phyloP scores from a whole-genome alignment of 2,113 vertebrate species.

The Corythornis cristatus region DNA sequence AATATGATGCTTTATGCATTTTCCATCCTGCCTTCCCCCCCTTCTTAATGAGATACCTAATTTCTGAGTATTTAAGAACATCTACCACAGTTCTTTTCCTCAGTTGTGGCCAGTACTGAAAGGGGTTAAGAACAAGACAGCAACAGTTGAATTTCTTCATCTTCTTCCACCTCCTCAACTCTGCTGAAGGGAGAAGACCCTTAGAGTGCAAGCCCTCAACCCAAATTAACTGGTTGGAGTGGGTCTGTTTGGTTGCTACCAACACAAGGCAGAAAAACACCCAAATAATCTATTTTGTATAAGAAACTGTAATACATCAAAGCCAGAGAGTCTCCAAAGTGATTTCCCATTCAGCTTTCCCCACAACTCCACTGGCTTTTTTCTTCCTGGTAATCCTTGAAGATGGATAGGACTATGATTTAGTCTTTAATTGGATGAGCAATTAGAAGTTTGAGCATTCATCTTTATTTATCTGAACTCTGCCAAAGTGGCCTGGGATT shows the following conservation, averaged over 20 bases:
- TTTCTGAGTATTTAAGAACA: not conserved
- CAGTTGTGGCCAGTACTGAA: not conserved
- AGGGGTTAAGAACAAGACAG: not conserved
- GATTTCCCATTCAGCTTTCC: not conserved
- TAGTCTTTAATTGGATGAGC: not conserved
- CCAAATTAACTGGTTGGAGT: not conserved
- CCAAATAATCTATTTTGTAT: not conserved
- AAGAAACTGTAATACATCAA: not conserved
- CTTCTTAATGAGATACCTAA: not conserved
- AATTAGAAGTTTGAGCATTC: constrained; percentile 5
- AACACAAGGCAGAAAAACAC: not conserved
- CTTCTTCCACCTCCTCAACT: not conserved
- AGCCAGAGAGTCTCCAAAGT: not conserved
- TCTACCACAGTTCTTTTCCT: not conserved
- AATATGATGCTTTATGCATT: not conserved
- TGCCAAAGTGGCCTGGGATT: not conserved
- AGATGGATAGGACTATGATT: not conserved
- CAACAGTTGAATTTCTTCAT: not conserved
- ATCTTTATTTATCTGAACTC: constrained; percentile 18
- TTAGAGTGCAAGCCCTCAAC: not conserved
- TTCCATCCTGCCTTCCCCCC: rapidly evolving
- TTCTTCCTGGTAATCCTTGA: not conserved
- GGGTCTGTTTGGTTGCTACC: not conserved
- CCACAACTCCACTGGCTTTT: not conserved
- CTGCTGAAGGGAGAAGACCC: rapidly evolving